A percentile compares a stretch with the other conserved stretches of the same genome.
Conservation (phyloP, 2,888 invertebrate genomes). For the Bembecia ichneumoniformis region DNA sequence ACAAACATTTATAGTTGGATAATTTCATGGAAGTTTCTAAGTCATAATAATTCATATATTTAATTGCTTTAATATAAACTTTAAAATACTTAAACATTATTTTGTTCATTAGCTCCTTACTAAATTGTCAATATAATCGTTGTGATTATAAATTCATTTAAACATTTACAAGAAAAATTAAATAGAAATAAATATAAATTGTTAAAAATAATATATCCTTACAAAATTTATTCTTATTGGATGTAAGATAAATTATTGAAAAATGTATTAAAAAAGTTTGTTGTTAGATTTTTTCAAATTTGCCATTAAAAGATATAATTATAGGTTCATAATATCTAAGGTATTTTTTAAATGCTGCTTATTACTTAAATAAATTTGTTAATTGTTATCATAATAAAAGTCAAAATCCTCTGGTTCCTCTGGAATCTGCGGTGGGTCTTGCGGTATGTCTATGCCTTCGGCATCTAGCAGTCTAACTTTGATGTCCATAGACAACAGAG, state of each 20-base stretch:
- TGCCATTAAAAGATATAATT: no score
- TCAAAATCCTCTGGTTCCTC: constrained; percentile 94
- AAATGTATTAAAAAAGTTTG: no score
- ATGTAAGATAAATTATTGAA: no score
- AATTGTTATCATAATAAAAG: constrained; percentile 84
- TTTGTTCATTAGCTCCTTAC: neutral
- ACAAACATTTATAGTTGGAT: no score
- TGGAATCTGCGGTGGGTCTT: constrained; percentile 92
- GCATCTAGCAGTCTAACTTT: constrained; percentile 93
- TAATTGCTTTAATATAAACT: neutral
- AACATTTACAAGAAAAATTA: no score
- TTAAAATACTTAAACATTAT: no score
- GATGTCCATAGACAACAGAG: constrained; percentile 95
- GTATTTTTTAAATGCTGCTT: no score
- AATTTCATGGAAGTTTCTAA: neutral
- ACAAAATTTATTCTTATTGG: no score
- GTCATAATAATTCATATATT: neutral
- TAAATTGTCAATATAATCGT: neutral
- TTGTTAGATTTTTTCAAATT: no score
- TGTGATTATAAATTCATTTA: neutral
- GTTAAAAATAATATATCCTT: no score
- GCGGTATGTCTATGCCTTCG: constrained; percentile 94
- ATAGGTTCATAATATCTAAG: no score
- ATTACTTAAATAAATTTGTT: constrained; percentile 11
- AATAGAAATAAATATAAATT: no score